These are phyloP conservation scores for Drosophila ustulata DNA, from an alignment of 2,888 invertebrate genomes.

Conservation along the genomic window DNA sequence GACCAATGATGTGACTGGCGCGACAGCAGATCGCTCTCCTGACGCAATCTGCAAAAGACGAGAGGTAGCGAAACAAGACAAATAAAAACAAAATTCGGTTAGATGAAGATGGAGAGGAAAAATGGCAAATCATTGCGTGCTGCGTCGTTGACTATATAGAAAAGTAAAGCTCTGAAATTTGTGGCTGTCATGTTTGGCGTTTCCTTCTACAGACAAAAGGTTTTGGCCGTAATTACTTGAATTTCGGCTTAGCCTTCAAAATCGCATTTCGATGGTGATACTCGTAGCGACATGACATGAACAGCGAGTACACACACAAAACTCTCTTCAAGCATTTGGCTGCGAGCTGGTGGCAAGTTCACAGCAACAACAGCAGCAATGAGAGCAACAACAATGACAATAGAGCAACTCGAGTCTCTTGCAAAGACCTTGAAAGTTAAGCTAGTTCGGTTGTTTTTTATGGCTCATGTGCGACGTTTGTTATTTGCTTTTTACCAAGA, in stretches of 20 bases:
- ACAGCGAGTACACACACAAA: slow-evolving; percentile 32
- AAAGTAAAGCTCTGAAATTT: slow-evolving; percentile 33
- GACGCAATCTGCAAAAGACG: slow-evolving; percentile 82
- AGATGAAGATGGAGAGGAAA: neutral
- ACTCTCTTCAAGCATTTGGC: slow-evolving; percentile 49
- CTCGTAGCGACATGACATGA: slow-evolving; percentile 35
- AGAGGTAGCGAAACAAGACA: no score
- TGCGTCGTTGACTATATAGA: slow-evolving; percentile 50
- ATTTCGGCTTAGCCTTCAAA: slow-evolving; percentile 73
- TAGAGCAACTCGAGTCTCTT: slow-evolving; percentile 56
- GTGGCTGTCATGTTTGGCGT: slow-evolving; percentile 64
- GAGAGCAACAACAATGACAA: slow-evolving; percentile 41
- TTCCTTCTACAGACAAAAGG: slow-evolving; percentile 51
- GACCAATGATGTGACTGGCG: slow-evolving; percentile 85
- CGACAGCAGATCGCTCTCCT: slow-evolving; percentile 85
- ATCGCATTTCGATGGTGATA: slow-evolving; percentile 68
- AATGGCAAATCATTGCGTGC: slow-evolving; percentile 74
- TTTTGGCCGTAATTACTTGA: slow-evolving; percentile 70
- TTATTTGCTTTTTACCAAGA: slow-evolving; percentile 69
- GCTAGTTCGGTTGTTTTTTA: slow-evolving; percentile 59
- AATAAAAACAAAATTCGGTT: neutral
- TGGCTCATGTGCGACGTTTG: slow-evolving; percentile 60
- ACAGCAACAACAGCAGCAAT: slow-evolving; percentile 28
- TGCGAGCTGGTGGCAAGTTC: slow-evolving; percentile 39
- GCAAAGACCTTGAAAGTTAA: slow-evolving; percentile 74